phyloP scores from a whole-genome alignment of 2,113 vertebrate genomes.

The Rhadina sibilatrix region DNA sequence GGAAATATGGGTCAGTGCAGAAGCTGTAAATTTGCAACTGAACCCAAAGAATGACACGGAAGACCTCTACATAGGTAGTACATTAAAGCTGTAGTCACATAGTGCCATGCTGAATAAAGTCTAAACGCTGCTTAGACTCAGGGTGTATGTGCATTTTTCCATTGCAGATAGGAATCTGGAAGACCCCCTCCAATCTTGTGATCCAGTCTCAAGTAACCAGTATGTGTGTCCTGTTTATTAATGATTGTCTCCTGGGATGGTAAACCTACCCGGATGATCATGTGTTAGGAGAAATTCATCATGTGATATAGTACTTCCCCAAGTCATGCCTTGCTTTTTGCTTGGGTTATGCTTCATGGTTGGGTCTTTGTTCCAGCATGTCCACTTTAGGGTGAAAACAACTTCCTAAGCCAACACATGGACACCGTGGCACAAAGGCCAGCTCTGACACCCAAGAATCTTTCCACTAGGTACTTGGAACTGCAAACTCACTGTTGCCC shows the following conservation, averaged over 20 bases:
- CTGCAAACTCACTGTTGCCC: not conserved
- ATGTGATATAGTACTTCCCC: fast-evolving
- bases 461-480: not conserved
- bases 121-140: not conserved
- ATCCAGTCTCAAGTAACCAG: not conserved
- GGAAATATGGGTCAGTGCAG: not conserved
- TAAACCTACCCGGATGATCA: not conserved
- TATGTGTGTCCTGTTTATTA: not conserved
- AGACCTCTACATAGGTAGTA: not conserved
- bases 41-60: not conserved
- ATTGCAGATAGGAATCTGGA: not conserved
- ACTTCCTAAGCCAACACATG: not conserved
- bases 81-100: not conserved
- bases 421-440: not conserved
- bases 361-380: not conserved
- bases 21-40: not conserved
- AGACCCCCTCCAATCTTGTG: not conserved
- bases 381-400: not conserved
- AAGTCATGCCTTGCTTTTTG: not conserved
- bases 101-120: not conserved
- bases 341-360: not conserved
- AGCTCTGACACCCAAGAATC: not conserved
- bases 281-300: not conserved
- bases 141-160: not conserved
- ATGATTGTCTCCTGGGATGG: not conserved